phyloP scores from a whole-genome alignment of 1,140 invertebrate species.

The Trachelipus rathkii region DNA sequence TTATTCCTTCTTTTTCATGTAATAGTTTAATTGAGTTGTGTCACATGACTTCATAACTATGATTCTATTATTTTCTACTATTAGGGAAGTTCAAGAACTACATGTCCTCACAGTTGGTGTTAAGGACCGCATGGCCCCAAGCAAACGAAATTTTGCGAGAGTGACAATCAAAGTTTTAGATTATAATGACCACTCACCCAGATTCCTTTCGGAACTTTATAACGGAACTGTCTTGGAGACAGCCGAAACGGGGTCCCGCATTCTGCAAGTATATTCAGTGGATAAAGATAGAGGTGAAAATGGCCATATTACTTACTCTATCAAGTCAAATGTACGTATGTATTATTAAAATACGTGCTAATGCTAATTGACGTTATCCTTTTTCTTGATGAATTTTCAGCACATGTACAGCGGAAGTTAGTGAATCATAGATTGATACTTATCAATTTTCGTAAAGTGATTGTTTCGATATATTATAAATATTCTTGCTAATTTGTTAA shows the following conservation, averaged over 20 bases:
- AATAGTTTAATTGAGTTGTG: not conserved
- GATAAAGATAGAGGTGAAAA: conserved; percentile 79
- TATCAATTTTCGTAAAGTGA: no score
- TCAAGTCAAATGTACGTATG: conserved; percentile 63
- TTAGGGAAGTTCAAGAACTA: conserved; percentile 62
- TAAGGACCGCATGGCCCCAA: conserved; percentile 78
- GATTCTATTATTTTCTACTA: conserved; percentile 36
- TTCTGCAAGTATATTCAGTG: conserved; percentile 68
- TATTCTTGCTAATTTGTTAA: no score
- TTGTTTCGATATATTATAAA: no score
- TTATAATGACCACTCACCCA: conserved; percentile 83
- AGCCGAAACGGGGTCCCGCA: conserved; percentile 64
- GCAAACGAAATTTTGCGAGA: conserved; percentile 76
- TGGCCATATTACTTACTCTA: conserved; percentile 71
- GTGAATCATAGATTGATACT: no score
- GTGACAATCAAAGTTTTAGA: conserved; percentile 74
- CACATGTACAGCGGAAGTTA: no score
- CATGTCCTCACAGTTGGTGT: conserved; percentile 87
- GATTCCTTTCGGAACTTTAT: conserved; percentile 69
- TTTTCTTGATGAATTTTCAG: no score
- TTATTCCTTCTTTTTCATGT: not conserved
- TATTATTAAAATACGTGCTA: no score
- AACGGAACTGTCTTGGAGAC: conserved; percentile 70
- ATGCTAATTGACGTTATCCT: no score
- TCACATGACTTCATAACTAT: no score